Conservation (phyloP, 2,797 vertebrate genomes). For the Astyanax mexicanus region DNA sequence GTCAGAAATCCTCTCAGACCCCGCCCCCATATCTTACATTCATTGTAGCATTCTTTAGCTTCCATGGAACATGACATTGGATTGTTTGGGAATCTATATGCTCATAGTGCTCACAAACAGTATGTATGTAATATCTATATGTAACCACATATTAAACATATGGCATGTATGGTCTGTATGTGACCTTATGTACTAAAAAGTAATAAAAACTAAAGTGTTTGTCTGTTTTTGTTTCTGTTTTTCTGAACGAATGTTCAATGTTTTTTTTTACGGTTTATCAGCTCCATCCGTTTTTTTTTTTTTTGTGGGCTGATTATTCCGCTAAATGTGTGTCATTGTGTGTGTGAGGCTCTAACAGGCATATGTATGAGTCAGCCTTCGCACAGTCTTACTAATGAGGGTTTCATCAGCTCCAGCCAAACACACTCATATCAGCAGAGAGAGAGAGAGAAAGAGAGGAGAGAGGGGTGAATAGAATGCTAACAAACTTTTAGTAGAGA, state of each 20-base stretch:
- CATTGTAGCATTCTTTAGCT: no score
- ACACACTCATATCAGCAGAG: constrained; percentile 8
- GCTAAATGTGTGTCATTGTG: constrained; percentile 4
- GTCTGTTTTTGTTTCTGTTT: not conserved
- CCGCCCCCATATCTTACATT: no score
- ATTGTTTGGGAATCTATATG: no score
- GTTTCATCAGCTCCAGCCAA: constrained; percentile 36
- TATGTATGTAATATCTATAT: no score
- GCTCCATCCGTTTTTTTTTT: not conserved
- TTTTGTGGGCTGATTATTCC: not conserved
- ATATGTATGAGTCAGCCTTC: constrained; percentile 30
- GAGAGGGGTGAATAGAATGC: not conserved
- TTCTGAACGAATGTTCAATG: not conserved
- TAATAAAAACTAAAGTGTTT: no score
- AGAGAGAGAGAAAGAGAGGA: constrained; percentile 13
- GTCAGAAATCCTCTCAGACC: no score
- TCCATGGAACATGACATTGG: no score
- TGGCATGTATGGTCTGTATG: no score
- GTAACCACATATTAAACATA: no score
- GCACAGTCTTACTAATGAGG: constrained; percentile 31
- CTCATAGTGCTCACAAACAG: no score
- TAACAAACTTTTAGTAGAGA: constrained; percentile 47
- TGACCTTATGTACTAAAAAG: no score
- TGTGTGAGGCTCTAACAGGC: constrained; percentile 4
- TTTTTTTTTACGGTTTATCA: not conserved